Conservation (phyloP, 2,888 invertebrate genomes). For the Apamea sordens region DNA sequence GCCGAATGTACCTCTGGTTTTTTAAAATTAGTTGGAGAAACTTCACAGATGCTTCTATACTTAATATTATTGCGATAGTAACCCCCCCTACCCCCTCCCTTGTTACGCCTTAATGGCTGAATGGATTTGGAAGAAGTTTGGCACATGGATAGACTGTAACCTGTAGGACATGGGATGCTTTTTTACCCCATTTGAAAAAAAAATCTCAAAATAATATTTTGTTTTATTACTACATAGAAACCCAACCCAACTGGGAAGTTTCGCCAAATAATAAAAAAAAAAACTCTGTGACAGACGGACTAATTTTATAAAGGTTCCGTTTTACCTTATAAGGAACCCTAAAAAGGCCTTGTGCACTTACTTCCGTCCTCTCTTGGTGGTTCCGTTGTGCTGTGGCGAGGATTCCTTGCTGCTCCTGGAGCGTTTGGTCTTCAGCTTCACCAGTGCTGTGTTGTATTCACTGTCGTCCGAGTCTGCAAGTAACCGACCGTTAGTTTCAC, state of each 20-base stretch:
- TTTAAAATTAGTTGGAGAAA: background rate
- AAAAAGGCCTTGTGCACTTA: slow-evolving; percentile 60
- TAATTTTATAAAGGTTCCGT: no score
- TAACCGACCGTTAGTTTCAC: slow-evolving; percentile 13
- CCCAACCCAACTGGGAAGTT: background rate
- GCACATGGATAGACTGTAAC: background rate
- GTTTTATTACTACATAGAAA: background rate
- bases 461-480: slow-evolving; percentile 86
- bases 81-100: no score
- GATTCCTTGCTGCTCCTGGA: slow-evolving; percentile 80
- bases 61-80: no score
- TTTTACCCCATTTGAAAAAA: background rate
- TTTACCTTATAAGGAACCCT: no score
- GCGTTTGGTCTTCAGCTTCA: slow-evolving; percentile 79
- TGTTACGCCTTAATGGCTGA: background rate
- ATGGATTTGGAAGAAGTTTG: background rate
- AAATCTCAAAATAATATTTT: background rate
- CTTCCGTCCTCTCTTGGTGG: slow-evolving; percentile 76
- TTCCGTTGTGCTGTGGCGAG: slow-evolving; percentile 80
- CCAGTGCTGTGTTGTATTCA: slow-evolving; percentile 85
- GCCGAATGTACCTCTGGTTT: background rate
- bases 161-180: background rate
- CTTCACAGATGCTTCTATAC: background rate
- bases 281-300: background rate
- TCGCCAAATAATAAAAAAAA: background rate